Base-by-base conservation (phyloP, 2,888 invertebrate species). In the Pomacea canaliculata region DNA sequence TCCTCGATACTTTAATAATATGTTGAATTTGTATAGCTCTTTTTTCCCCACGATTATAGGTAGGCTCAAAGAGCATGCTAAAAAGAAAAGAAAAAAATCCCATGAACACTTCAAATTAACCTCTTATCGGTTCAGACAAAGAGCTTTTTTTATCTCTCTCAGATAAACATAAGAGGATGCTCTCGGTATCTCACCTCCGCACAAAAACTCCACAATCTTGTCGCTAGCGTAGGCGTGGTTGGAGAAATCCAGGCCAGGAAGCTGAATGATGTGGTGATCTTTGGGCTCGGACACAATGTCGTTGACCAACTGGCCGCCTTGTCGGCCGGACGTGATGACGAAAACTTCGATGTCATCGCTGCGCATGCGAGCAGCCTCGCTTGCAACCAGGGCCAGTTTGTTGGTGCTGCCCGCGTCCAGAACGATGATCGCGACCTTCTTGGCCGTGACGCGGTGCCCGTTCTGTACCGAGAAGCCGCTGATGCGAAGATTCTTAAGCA, bases 281-380 rank as follows among this genome's bases (percentile, higher is more conserved):
- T 19, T 65, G n/a, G 73, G 68, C 60, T 73, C 73, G 18, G 73
- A 73, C 19, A 60, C 73, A 18, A 73, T 60, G 60, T 59, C 60
- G n/a, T 68, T n/a, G 16, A 73, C 73, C 60, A 73, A 68, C 7
- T 37, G 73, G 16, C 67, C 73, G 37, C 60, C 70, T 27, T 68
- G 73, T 18, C 68, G 67, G 23, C 73, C 73, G 60, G 73, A 59
- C 19, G 73, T 73, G 73, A 73, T 60, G 48, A 68, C 73, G 48
- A 73, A 73, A 37, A 73, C 73, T 66, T 73, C 68, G 37, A 73
- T 67, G 73, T 73, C 73, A 13, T 73, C 73, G 46, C 68, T n/a
- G 19, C 73, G 67, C 59, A 73, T 67, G 48, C 67, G 66, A 51
- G 60, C 68, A 18, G 68, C 73, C 23, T 73, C 73, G 12, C 48